Conservation (phyloP, 2,797 vertebrate genomes). For the Darevskia nairensis region DNA sequence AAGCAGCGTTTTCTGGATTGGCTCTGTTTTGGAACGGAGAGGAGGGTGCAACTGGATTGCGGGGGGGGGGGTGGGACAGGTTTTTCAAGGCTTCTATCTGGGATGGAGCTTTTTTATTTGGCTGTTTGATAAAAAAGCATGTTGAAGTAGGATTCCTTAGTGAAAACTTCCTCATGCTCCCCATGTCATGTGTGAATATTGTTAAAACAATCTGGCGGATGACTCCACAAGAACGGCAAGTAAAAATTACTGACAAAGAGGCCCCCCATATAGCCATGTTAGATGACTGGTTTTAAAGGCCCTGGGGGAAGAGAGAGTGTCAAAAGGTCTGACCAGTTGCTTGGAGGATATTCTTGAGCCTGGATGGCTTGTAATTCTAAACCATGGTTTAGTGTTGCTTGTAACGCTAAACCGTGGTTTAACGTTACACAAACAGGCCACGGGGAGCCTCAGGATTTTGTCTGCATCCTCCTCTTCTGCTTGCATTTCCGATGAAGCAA, state of each 20-base stretch:
- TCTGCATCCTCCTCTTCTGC: background rate
- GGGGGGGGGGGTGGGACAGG: background rate
- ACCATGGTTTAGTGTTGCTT: background rate
- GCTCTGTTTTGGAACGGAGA: too few relatives aligned
- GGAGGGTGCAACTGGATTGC: too few relatives aligned
- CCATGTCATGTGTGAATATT: background rate
- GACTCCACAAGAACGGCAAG: background rate
- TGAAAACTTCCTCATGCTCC: background rate
- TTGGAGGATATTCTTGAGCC: background rate
- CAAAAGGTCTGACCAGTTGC: background rate
- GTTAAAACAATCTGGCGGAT: background rate
- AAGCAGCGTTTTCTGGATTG: background rate
- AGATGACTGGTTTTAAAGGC: background rate
- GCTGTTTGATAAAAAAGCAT: background rate
- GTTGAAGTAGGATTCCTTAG: background rate
- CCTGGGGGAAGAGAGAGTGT: too few relatives aligned
- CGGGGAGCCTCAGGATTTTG: background rate
- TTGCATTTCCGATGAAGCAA: background rate
- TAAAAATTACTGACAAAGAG: too few relatives aligned
- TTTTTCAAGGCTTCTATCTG: background rate
- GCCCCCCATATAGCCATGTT: too few relatives aligned
- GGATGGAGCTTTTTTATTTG: slow-evolving; percentile 13
- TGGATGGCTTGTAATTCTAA: background rate
- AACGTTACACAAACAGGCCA: background rate
- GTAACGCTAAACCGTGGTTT: background rate